Evolutionary conservation across 2,797 vertebrate species (phyloP).

Genomic region (Pangasius sanitwongsei): DNA sequence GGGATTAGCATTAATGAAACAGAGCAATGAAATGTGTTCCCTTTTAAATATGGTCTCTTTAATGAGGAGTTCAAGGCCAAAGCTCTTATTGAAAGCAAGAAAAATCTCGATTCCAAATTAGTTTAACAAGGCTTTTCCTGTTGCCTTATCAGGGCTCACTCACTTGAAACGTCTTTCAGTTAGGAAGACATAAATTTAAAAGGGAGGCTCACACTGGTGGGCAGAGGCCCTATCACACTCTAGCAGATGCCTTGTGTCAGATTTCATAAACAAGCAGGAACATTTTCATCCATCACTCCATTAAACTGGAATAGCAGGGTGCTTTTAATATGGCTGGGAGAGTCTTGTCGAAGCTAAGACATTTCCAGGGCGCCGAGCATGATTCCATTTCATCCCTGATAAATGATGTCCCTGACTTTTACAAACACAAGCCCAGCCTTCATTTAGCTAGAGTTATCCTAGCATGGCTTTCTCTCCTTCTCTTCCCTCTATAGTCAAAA

Average conservation of each 20-base stretch:
- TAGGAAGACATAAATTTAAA: conserved; percentile 44
- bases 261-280: conserved; percentile 75
- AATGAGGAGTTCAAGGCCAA: conserved; percentile 53
- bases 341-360: conserved; percentile 68
- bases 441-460: conserved; percentile 23
- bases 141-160: conserved; percentile 52
- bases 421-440: conserved; percentile 58
- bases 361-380: conserved; percentile 64
- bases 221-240: conserved; percentile 56
- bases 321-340: conserved; percentile 65
- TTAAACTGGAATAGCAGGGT: conserved; percentile 61
- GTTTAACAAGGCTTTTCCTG: conserved; percentile 61
- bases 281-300: conserved; percentile 74
- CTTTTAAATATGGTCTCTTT: conserved; percentile 45
- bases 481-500: conserved; percentile 25
- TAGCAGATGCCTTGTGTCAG: conserved; percentile 75
- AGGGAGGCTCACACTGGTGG: conserved; percentile 36
- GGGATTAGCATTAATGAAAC: conserved; percentile 47
- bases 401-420: conserved; percentile 64
- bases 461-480: conserved; percentile 12
- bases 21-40: conserved; percentile 53
- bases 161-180: conserved; percentile 47
- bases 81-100: conserved; percentile 52
- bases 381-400: conserved; percentile 68
- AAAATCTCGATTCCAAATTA: conserved; percentile 56